Evolutionary conservation across 2,888 invertebrate species (phyloP).

Genomic region (Stenodera caucasica): DNA sequence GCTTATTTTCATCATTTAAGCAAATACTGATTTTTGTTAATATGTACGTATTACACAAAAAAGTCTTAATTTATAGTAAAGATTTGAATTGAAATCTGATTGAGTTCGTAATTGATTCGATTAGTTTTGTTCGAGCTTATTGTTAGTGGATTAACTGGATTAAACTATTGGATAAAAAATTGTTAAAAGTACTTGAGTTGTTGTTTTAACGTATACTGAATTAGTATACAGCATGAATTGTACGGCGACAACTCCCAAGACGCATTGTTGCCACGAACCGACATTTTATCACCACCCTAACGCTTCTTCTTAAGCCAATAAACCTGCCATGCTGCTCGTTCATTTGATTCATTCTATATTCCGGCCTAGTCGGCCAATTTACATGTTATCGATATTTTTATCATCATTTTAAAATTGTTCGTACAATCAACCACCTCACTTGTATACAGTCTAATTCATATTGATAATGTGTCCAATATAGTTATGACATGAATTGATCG

Average conservation of each 20-base stretch:
- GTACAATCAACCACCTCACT: conserved; percentile 49
- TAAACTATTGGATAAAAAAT: no score
- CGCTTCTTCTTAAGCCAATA: conserved; percentile 52
- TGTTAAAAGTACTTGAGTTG: conserved; percentile 17
- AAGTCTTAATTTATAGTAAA: no score
- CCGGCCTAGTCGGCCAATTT: conserved; percentile 53
- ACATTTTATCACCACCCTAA: conserved; percentile 54
- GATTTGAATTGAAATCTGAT: no score
- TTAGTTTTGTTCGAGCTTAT: no score
- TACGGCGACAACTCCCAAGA: conserved; percentile 50
- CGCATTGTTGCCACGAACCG: conserved; percentile 54
- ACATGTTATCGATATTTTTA: conserved; percentile 58
- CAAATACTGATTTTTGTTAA: no score
- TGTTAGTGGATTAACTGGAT: no score
- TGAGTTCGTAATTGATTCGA: no score
- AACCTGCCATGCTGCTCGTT: conserved; percentile 54
- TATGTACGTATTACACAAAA: no score
- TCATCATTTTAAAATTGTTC: conserved; percentile 55
- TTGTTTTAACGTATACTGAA: conserved; percentile 29
- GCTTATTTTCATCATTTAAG: no score
- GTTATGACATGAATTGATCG: no score
- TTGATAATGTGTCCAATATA: conserved; percentile 32
- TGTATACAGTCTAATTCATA: conserved; percentile 37
- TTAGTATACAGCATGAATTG: conserved; percentile 51
- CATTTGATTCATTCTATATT: conserved; percentile 57